Evolutionary conservation across 2,888 invertebrate species (phyloP).

Genomic region (Pseudoips prasinana): DNA sequence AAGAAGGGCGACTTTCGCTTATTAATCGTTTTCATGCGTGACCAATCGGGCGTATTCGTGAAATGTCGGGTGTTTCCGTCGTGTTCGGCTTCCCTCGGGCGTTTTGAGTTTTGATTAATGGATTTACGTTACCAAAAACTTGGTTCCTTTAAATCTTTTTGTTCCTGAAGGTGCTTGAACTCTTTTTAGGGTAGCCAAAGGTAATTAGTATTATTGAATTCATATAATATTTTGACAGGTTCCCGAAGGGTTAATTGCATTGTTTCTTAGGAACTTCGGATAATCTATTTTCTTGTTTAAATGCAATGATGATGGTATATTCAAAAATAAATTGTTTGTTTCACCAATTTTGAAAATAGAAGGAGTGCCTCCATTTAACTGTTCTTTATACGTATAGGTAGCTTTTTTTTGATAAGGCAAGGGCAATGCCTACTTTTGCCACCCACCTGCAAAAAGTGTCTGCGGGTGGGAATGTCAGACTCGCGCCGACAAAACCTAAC

Average conservation of each 20-base stretch:
- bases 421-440: no score
- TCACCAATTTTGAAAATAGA: no score
- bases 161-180: conserved; percentile 51
- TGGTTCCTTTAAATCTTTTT: conserved; percentile 38
- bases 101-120: conserved; percentile 60
- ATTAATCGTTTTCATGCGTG: conserved; percentile 38
- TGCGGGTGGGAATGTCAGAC: no score
- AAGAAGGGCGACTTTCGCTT: conserved; percentile 45
- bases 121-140: conserved; percentile 53
- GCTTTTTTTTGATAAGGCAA: no score
- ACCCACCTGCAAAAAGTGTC: no score
- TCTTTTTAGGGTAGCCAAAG: conserved; percentile 50
- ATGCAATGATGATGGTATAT: no score
- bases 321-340: no score
- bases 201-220: conserved; percentile 53
- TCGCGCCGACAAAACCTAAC: no score
- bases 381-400: no score
- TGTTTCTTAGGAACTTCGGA: conserved; percentile 25
- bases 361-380: no score
- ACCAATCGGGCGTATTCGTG: conserved; percentile 36
- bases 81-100: conserved; percentile 43
- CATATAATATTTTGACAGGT: conserved; percentile 41
- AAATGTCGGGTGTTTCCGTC: conserved; percentile 31
- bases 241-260: conserved; percentile 39
- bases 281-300: conserved; percentile 31